Base-by-base conservation (phyloP, 2,113 vertebrate genomes). In the Terrapene triunguis region DNA sequence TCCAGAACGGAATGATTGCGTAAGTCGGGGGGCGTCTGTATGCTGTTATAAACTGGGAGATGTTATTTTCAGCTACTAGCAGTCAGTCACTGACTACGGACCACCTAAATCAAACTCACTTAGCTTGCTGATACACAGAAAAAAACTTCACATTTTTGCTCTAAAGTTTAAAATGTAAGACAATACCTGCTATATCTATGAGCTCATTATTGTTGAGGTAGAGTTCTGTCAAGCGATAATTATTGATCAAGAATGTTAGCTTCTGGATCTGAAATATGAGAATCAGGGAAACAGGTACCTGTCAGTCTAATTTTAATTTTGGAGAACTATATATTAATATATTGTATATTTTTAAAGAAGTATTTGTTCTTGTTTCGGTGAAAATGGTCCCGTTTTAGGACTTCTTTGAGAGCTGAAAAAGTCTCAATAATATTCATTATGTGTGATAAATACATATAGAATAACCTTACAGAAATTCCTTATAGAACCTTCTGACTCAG, bases 151-250 rank as follows among this genome's bases (percentile, higher is more conserved):
- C 48, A 3, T 16, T 35, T 89, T 80, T 87, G 44, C 27, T 62
- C 21, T 93, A 88, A 24, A 88, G 27, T 6, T 22, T 74, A 35
- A 50, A 91, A 84, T 51, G 4, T 59, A 86, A 81, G 72, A 0
- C 86, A 87, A 9, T 98, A 99, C 98, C 99, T 98, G 97, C 97
- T 97, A 98, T 95, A 91, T 97, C 97, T 95, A 95, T 98, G 80
- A 99, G 95, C 55, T 97, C 96, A 47, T 99, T 99, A 84, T 98
- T 96, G 94, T 98, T 97, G 82, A 99, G 98, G 88, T 99, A 98
- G 16, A 98, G 92, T 95, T 99, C 99, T 62, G 98, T 98, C 97
- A 99, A 88, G 93, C 97, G 98, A 82, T 96, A 98, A 96, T 98
- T 99, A 96, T 97, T 89, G 27, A 87, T 96, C 82, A 98, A 91